These are phyloP conservation scores for Silurus glanis DNA, from an alignment of 2,113 vertebrate genomes.

Conservation along the genomic window DNA sequence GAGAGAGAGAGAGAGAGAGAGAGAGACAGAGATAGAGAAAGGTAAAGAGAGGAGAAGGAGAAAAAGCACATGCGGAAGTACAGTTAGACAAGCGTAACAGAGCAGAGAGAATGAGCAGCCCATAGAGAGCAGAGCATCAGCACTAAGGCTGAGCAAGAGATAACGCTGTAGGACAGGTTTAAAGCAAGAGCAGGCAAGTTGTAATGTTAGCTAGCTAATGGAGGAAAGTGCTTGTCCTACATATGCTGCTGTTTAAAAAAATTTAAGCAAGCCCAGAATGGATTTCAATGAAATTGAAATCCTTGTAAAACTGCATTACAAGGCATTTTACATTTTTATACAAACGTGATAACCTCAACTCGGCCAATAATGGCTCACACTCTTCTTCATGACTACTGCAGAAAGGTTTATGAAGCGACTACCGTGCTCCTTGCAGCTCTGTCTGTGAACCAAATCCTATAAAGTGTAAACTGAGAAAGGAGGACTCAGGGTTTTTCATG, in stretches of 20 bases:
- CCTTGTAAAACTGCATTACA: slow-evolving; percentile 7
- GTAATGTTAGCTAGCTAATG: slow-evolving; percentile 8
- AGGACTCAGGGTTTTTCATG: neutral
- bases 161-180: slow-evolving; percentile 7
- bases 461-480: neutral
- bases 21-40: slow-evolving; percentile 66
- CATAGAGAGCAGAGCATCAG: slow-evolving; percentile 34
- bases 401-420: slow-evolving; percentile 8
- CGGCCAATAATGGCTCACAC: neutral
- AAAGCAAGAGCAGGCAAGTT: slow-evolving; percentile 28
- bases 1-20: neutral
- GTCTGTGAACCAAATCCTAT: neutral
- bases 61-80: slow-evolving; percentile 40
- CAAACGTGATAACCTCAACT: neutral
- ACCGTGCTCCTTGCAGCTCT: neutral
- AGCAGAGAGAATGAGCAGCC: slow-evolving; percentile 42
- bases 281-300: neutral
- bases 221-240: neutral
- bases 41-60: slow-evolving; percentile 20
- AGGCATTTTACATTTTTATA: neutral
- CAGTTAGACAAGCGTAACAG: slow-evolving; percentile 46
- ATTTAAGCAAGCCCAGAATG: neutral
- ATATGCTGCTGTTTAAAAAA: neutral
- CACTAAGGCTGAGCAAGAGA: slow-evolving; percentile 32
- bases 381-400: neutral